Evolutionary conservation across 1,140 invertebrate genomes (phyloP).

Genomic region (Thaumatotibia leucotreta): DNA sequence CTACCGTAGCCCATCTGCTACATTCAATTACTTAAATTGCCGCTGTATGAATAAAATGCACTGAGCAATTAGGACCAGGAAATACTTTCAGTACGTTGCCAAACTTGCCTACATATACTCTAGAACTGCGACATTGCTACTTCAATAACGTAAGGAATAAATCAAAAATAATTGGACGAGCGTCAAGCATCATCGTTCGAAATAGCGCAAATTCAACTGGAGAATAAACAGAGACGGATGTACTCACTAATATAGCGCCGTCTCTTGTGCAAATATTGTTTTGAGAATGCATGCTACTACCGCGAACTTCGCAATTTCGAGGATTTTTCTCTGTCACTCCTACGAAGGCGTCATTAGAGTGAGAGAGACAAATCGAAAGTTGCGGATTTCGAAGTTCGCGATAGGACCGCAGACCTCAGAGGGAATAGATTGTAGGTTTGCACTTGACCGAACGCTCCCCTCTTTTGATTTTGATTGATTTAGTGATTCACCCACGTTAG

Average conservation of each 20-base stretch:
- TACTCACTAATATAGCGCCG: not conserved
- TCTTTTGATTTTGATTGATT: conserved; percentile 9
- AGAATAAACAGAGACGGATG: not conserved
- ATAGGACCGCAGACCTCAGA: not conserved
- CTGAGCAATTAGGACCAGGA: not conserved
- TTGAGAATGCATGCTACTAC: no score
- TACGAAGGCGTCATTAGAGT: no score
- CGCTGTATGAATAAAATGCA: not conserved
- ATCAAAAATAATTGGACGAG: conserved; percentile 7
- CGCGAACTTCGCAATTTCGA: no score
- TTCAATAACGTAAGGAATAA: not conserved
- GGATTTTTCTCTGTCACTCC: no score
- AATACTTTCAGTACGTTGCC: not conserved
- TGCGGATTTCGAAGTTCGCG: no score
- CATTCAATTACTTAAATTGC: not conserved
- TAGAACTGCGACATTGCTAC: not conserved
- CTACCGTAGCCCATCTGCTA: not conserved
- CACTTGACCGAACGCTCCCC: conserved; percentile 3
- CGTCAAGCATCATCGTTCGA: not conserved
- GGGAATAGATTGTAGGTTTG: not conserved
- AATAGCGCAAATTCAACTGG: not conserved
- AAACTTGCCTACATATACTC: not conserved
- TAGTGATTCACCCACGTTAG: not conserved
- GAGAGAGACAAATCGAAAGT: no score
- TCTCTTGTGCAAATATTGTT: not conserved